Conservation (phyloP, 1,140 invertebrate genomes). For the Battus philenor region DNA sequence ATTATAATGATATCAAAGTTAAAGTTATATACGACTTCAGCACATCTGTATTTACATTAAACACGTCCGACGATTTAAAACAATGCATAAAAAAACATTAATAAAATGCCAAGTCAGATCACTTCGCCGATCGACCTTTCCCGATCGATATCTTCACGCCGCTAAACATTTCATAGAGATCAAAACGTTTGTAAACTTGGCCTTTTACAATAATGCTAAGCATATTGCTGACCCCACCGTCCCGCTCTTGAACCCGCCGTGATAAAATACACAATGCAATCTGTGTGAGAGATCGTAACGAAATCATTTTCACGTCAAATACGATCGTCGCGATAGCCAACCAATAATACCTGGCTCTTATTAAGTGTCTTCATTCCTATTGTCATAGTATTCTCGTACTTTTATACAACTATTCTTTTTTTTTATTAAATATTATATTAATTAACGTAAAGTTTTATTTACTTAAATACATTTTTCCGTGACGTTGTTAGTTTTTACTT, state of each 20-base stretch:
- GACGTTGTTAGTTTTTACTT: background rate
- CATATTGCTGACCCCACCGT: constrained; percentile 28
- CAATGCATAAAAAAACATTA: no score
- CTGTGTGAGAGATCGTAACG: constrained; percentile 32
- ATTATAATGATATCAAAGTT: no score
- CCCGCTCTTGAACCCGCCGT: constrained; percentile 28
- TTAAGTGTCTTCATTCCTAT: constrained; percentile 3
- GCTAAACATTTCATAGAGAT: constrained; percentile 14
- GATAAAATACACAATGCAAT: constrained; percentile 29
- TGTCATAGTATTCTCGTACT: no score
- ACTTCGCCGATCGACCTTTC: no score
- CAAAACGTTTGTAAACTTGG: constrained; percentile 18
- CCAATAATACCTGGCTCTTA: constrained; percentile 12
- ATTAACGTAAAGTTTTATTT: background rate
- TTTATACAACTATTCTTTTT: no score
- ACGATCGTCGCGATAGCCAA: constrained; percentile 16
- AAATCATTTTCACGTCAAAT: constrained; percentile 40
- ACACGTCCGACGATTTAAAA: no score
- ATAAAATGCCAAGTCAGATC: no score
- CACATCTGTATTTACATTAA: no score
- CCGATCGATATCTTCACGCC: no score
- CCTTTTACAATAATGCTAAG: constrained; percentile 19
- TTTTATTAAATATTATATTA: background rate
- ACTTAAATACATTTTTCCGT: background rate
- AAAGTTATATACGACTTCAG: no score